These are phyloP conservation scores for Spea multiplicata DNA, from an alignment of 2,113 vertebrate species.

Conservation along the genomic window DNA sequence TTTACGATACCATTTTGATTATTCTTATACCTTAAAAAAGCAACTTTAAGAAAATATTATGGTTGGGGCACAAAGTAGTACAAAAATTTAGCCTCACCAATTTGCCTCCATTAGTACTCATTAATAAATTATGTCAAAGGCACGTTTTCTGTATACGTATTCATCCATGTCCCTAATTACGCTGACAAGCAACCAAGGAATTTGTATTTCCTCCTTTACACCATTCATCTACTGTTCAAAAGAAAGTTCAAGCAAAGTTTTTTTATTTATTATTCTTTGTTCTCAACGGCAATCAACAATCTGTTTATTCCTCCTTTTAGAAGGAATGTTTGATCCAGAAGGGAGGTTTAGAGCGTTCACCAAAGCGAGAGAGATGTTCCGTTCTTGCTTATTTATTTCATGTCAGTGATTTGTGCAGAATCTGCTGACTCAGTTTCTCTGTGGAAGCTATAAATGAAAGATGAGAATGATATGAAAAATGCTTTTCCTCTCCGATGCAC, in stretches of 20 bases:
- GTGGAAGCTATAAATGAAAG: slow-evolving; percentile 34
- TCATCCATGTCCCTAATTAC: no score
- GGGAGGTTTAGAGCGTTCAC: slow-evolving; percentile 38
- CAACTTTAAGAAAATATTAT: no score
- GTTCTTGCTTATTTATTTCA: slow-evolving; percentile 47
- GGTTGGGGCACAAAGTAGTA: no score
- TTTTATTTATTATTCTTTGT: slow-evolving; percentile 20
- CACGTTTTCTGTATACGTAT: no score
- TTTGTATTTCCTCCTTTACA: background rate
- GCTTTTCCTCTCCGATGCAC: slow-evolving; percentile 40
- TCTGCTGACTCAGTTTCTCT: slow-evolving; percentile 39
- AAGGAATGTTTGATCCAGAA: slow-evolving; percentile 30
- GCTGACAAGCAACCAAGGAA: background rate
- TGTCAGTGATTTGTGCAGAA: slow-evolving; percentile 46
- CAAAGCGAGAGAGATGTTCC: slow-evolving; percentile 37
- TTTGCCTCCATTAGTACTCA: no score
- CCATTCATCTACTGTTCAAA: slow-evolving; percentile 2
- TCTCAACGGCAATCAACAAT: slow-evolving; percentile 28
- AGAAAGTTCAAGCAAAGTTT: slow-evolving; percentile 34
- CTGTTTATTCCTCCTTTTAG: slow-evolving; percentile 30
- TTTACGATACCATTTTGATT: no score
- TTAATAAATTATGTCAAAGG: no score
- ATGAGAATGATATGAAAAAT: slow-evolving; percentile 47
- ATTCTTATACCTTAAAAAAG: no score
- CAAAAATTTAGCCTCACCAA: no score